Evolutionary conservation across 2,888 invertebrate genomes (phyloP).

Genomic region (Oscheius sp.): DNA sequence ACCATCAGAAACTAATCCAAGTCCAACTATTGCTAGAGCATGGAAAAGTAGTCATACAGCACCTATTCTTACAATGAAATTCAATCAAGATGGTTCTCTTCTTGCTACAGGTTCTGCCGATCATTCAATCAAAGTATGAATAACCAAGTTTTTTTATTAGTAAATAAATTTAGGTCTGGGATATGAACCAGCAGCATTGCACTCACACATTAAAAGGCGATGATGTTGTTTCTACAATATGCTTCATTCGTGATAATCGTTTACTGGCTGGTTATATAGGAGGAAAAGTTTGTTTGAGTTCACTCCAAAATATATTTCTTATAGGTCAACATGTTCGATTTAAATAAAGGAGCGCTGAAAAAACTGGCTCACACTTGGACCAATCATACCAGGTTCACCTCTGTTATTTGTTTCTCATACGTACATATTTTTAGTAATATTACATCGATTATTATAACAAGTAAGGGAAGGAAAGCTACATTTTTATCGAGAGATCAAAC

Average conservation of each 20-base stretch:
- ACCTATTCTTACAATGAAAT: constrained; percentile 60
- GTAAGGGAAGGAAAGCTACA: constrained; percentile 44
- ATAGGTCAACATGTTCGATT: constrained; percentile 53
- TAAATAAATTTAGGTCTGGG: constrained; percentile 61
- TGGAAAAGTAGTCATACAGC: constrained; percentile 65
- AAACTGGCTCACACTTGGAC: constrained; percentile 55
- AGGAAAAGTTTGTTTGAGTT: constrained; percentile 46
- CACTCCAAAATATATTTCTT: background rate
- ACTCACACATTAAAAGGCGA: constrained; percentile 63
- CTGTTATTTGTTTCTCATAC: background rate
- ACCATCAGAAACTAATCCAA: constrained; percentile 39
- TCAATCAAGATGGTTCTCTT: constrained; percentile 44
- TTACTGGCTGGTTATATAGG: constrained; percentile 64
- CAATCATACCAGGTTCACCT: constrained; percentile 49
- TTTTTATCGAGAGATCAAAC: constrained; percentile 65
- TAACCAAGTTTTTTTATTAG: background rate
- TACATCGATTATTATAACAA: constrained; percentile 46
- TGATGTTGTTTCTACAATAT: constrained; percentile 56
- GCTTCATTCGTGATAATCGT: constrained; percentile 51
- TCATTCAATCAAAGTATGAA: constrained; percentile 51
- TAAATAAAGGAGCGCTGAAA: constrained; percentile 48
- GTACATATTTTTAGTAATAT: constrained; percentile 46
- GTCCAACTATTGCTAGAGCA: constrained; percentile 42
- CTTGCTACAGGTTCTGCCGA: constrained; percentile 62
- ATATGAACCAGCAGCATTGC: constrained; percentile 58